Evolutionary conservation across 2,797 vertebrate species (phyloP).

Genomic region (Tamandua tetradactyla): DNA sequence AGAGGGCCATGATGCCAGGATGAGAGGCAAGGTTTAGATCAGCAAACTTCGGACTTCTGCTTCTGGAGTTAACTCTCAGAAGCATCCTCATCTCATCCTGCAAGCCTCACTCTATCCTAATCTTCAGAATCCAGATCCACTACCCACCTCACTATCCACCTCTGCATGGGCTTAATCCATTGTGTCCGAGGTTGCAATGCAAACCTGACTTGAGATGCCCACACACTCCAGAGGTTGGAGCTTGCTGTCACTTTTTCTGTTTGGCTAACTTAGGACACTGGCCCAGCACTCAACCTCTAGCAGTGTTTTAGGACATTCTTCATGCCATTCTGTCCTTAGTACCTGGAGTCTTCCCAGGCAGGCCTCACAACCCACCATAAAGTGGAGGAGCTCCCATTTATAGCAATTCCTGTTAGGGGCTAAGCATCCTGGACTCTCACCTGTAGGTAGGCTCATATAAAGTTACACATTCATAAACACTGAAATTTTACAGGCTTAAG

Average conservation of each 20-base stretch:
- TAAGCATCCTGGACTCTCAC: not conserved
- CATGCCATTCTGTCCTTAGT: too few relatives aligned
- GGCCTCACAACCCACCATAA: too few relatives aligned
- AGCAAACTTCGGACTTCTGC: not conserved
- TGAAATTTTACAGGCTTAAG: not conserved
- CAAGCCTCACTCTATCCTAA: not conserved
- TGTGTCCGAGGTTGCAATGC: not conserved
- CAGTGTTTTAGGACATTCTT: not conserved
- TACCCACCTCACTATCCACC: not conserved
- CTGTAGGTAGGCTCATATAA: too few relatives aligned
- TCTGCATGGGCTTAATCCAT: not conserved
- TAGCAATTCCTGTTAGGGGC: not conserved
- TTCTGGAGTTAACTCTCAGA: not conserved
- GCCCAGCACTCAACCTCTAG: too few relatives aligned
- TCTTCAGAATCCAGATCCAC: not conserved
- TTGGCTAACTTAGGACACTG: not conserved
- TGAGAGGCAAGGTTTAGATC: not conserved
- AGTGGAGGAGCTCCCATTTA: not conserved
- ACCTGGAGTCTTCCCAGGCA: too few relatives aligned
- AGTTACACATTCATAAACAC: not conserved
- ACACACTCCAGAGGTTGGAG: not conserved
- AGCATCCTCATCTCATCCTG: not conserved
- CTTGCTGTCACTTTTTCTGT: not conserved
- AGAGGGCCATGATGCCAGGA: not conserved
- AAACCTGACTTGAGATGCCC: not conserved